phyloP scores from a whole-genome alignment of 92 coral and sea anemone genomes.

The Zoanthus sociatus region DNA sequence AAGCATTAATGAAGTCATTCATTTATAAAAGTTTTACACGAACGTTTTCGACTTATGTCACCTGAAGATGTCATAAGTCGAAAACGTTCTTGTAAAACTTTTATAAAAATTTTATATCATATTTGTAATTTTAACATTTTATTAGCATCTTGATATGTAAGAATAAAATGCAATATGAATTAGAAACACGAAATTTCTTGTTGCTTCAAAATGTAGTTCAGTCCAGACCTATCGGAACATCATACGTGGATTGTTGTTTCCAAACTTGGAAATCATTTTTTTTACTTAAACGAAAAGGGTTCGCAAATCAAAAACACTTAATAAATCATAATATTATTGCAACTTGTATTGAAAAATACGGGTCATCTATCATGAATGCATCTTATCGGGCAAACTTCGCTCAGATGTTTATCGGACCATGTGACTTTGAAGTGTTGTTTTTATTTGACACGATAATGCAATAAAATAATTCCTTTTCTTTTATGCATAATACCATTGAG shows the following conservation, averaged over 20 bases:
- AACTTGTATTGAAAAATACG: neutral
- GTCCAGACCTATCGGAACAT: neutral
- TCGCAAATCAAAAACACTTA: neutral
- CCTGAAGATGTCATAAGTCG: too few relatives aligned
- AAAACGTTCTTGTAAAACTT: too few relatives aligned
- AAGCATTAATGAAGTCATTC: too few relatives aligned
- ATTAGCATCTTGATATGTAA: neutral
- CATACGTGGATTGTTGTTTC: neutral
- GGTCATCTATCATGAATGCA: neutral
- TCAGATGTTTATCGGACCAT: neutral
- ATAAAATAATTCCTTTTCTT: conserved; percentile 8
- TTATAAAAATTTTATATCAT: too few relatives aligned
- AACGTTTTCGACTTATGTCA: too few relatives aligned
- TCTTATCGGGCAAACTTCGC: neutral
- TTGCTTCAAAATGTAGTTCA: neutral
- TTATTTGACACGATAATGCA: neutral
- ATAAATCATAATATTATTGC: neutral
- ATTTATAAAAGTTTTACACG: too few relatives aligned
- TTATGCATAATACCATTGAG: conserved; percentile 29
- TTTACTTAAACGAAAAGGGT: neutral
- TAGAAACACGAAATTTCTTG: conserved; percentile 22
- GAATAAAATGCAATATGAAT: neutral
- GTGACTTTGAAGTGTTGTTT: neutral
- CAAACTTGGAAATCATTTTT: neutral
- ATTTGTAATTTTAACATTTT: too few relatives aligned